Conservation (phyloP, 2,888 invertebrate species). For the Tenthredo livida region DNA sequence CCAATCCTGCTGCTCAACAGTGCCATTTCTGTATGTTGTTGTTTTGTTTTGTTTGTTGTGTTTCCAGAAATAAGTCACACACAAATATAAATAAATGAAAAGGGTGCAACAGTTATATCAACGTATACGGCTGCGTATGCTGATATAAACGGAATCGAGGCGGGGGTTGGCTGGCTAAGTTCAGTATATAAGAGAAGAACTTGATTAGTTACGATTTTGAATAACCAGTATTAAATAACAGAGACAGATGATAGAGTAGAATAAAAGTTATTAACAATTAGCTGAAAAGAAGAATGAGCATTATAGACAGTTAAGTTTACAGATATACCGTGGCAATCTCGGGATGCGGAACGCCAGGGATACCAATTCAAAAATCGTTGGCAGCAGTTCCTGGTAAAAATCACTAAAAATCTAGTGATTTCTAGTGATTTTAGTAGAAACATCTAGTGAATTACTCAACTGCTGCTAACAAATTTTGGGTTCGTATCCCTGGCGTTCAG, state of each 20-base stretch:
- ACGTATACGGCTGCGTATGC: neutral
- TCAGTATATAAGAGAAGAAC: conserved; percentile 33
- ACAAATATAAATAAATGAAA: neutral
- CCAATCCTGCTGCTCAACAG: conserved; percentile 91
- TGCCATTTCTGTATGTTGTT: conserved; percentile 85
- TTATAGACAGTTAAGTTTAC: neutral
- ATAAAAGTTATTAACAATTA: conserved; percentile 47
- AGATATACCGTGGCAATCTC: too few relatives aligned
- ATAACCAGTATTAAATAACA: neutral
- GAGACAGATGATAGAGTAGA: neutral
- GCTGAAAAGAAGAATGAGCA: conserved; percentile 43
- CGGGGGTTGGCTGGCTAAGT: conserved; percentile 20
- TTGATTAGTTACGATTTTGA: conserved; percentile 48
- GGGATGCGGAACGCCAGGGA: too few relatives aligned
- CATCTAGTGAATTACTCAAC: too few relatives aligned
- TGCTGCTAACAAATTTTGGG: too few relatives aligned
- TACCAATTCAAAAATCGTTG: too few relatives aligned
- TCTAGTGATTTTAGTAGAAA: too few relatives aligned
- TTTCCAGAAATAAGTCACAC: conserved; percentile 5
- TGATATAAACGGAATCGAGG: neutral
- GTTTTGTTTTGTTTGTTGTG: neutral
- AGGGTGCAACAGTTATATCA: neutral
- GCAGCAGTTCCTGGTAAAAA: too few relatives aligned
- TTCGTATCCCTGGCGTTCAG: too few relatives aligned
- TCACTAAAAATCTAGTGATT: too few relatives aligned